Conservation (phyloP, 2,113 vertebrate genomes). For the Scolopax mira region DNA sequence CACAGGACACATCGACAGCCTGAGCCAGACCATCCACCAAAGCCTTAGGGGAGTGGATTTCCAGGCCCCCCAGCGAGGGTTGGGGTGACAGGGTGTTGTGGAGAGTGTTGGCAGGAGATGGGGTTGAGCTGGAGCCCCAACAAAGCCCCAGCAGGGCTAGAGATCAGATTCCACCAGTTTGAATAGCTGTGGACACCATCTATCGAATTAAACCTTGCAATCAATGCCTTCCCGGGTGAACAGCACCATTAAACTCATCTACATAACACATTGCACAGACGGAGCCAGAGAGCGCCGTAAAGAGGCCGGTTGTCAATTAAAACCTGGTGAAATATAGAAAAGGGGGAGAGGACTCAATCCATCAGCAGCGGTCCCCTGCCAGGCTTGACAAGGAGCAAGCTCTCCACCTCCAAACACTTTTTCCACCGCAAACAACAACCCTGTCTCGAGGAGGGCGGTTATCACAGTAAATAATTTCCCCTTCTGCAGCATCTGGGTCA, state of each 20-base stretch:
- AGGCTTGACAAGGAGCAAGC: not conserved
- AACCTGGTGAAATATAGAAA: not conserved
- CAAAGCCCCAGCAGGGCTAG: not conserved
- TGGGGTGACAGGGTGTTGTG: fast-evolving
- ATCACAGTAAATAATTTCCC: not conserved
- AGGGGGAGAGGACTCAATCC: not conserved
- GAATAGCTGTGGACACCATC: fast-evolving
- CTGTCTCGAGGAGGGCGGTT: fast-evolving
- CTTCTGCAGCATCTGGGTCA: not conserved
- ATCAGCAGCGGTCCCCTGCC: not conserved
- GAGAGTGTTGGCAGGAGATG: fast-evolving
- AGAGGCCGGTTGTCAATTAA: not conserved
- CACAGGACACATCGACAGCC: fast-evolving
- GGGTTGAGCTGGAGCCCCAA: not conserved
- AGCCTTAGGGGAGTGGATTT: fast-evolving
- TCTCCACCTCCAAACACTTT: not conserved
- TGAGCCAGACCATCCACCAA: not conserved
- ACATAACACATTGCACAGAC: fast-evolving
- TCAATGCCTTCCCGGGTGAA: not conserved
- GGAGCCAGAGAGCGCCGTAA: not conserved
- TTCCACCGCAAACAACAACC: not conserved
- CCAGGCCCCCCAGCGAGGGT: not conserved
- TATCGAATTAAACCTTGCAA: not conserved
- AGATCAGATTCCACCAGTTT: not conserved
- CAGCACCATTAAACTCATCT: not conserved